Evolutionary conservation across 1,140 invertebrate genomes (phyloP).

Genomic region (Drosophila nebulosa): DNA sequence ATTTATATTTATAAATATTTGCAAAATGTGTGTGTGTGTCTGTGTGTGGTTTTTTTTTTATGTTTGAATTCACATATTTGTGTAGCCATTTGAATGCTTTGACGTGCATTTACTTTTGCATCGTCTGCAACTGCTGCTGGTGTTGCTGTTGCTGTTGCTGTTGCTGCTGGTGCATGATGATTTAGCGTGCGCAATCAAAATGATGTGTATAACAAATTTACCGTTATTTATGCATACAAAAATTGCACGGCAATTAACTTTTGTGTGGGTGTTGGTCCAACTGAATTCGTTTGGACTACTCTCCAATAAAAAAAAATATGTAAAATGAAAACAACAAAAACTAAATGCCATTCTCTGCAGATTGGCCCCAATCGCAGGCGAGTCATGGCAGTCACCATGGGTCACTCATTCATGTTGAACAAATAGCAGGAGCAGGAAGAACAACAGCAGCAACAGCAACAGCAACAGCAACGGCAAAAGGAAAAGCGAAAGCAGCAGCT

Average conservation of each 20-base stretch:
- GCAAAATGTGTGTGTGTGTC: conserved; percentile 20
- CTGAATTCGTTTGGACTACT: background rate
- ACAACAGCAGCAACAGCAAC: conserved; percentile 28
- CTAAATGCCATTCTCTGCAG: conserved; percentile 53
- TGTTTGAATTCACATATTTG: conserved; percentile 40
- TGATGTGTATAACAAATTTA: conserved; percentile 80
- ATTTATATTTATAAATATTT: conserved; percentile 23
- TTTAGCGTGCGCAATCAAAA: conserved; percentile 75
- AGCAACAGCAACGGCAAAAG: conserved; percentile 33
- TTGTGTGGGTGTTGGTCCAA: conserved; percentile 30
- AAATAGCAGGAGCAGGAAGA: conserved; percentile 46
- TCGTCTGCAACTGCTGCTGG: background rate
- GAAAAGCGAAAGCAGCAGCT: conserved; percentile 13
- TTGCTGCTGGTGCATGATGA: conserved; percentile 47
- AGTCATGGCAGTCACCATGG: background rate
- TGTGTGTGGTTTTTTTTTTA: conserved; percentile 19
- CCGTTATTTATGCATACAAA: conserved; percentile 78
- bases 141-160: conserved; percentile 4
- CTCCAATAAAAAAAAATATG: background rate
- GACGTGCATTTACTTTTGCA: conserved; percentile 48
- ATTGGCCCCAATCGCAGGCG: conserved; percentile 32
- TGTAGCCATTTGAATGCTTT: conserved; percentile 62
- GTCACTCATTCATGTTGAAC: conserved; percentile 34
- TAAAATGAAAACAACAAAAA: conserved; percentile 27
- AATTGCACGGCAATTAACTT: conserved; percentile 79